Evolutionary conservation across 2,797 vertebrate species (phyloP).

Genomic region (Spheniscus humboldti): DNA sequence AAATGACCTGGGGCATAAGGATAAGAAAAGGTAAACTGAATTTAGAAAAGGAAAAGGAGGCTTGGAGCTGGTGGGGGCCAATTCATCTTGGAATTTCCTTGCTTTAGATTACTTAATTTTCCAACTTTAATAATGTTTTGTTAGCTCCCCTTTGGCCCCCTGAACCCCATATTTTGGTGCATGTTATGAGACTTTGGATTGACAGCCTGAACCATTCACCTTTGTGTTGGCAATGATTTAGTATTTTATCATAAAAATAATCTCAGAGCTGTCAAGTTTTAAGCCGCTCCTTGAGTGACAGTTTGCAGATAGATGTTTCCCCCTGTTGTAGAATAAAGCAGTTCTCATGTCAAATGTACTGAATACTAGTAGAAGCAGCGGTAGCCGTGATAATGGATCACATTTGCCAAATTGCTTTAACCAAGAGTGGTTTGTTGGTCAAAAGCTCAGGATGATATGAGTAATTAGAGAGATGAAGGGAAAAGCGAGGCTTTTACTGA

Average conservation of each 20-base stretch:
- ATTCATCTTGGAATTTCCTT: slow-evolving; percentile 9
- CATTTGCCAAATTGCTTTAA: not conserved
- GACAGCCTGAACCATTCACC: slow-evolving; percentile 48
- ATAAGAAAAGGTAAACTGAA: not conserved
- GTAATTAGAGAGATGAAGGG: not conserved
- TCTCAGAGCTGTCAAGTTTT: slow-evolving; percentile 29
- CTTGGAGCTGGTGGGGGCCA: not conserved
- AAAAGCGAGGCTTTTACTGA: not conserved
- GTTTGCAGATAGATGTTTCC: not conserved
- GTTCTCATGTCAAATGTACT: not conserved
- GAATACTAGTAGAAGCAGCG: not conserved
- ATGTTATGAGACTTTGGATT: not conserved
- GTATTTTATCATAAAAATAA: slow-evolving; percentile 48
- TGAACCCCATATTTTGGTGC: not conserved
- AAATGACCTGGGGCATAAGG: not conserved
- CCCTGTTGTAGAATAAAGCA: not conserved
- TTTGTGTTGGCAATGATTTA: slow-evolving; percentile 35
- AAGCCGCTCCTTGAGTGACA: slow-evolving; percentile 17
- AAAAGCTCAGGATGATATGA: not conserved
- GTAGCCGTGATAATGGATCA: not conserved
- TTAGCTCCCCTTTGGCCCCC: not conserved
- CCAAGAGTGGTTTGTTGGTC: not conserved
- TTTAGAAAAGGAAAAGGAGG: not conserved
- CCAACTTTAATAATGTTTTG: not conserved
- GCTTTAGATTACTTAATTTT: slow-evolving; percentile 1